Evolutionary conservation across 2,888 invertebrate species (phyloP).

Genomic region (Eristalis arbustorum): DNA sequence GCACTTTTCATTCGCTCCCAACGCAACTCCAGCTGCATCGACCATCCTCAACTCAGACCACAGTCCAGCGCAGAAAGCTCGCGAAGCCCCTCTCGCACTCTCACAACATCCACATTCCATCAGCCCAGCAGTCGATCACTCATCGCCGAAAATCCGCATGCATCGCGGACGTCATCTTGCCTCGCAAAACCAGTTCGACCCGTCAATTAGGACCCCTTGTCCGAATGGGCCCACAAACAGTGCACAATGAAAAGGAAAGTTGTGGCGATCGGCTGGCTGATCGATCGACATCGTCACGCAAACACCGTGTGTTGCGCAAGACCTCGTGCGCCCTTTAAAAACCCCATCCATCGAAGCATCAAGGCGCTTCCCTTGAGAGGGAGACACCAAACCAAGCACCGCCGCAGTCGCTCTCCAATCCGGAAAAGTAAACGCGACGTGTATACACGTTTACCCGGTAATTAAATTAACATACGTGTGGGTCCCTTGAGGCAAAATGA

Average conservation of each 20-base stretch:
- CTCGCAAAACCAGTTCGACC: neutral
- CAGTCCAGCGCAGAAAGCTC: neutral
- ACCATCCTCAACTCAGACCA: neutral
- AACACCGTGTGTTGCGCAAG: neutral
- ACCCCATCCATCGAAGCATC: conserved; percentile 1
- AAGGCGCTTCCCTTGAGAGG: conserved; percentile 34
- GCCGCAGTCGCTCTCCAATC: neutral
- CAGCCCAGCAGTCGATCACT: neutral
- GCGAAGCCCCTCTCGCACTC: neutral
- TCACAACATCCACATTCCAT: neutral
- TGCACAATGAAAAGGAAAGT: conserved; percentile 9
- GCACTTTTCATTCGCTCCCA: too few relatives aligned
- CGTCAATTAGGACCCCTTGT: neutral
- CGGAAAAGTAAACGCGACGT: conserved; percentile 50
- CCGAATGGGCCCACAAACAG: neutral
- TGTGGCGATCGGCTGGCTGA: neutral
- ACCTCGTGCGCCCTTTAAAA: neutral
- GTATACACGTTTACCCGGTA: conserved; percentile 16
- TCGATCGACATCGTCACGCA: neutral
- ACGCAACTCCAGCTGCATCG: neutral
- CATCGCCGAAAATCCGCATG: neutral
- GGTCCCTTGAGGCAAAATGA: conserved; percentile 33
- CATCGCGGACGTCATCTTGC: neutral
- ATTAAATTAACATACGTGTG: conserved; percentile 64
- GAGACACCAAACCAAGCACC: neutral